These are phyloP conservation scores for Eonycteris spelaea DNA, from an alignment of 2,113 vertebrate genomes.

Conservation along the genomic window DNA sequence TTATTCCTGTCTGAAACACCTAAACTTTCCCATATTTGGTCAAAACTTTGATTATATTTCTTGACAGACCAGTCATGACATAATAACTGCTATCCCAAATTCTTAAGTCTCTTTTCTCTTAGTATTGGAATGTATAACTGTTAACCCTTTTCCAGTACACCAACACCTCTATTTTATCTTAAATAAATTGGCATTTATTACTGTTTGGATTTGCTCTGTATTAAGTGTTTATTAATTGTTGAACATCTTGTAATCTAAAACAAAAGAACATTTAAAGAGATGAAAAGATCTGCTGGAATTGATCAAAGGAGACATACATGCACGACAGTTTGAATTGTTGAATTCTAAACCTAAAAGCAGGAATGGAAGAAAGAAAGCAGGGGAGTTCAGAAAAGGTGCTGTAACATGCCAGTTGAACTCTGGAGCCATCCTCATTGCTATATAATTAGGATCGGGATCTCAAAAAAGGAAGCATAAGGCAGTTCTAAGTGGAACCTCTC, in stretches of 20 bases:
- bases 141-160: background rate
- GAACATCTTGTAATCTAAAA: background rate
- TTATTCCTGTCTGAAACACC: background rate
- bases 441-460: background rate
- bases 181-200: background rate
- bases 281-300: background rate
- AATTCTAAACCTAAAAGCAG: background rate
- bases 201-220: background rate
- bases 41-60: background rate
- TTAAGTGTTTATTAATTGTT: background rate
- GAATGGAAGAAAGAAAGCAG: background rate
- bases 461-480: background rate
- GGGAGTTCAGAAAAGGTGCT: background rate
- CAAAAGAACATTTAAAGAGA: background rate
- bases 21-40: background rate
- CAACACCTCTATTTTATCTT: background rate
- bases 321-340: background rate
- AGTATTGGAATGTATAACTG: background rate
- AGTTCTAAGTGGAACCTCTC: background rate
- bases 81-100: background rate
- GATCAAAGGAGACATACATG: background rate
- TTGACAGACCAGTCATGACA: background rate
- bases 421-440: background rate
- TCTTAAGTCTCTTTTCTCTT: background rate
- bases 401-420: background rate